These are phyloP conservation scores for Colossoma macropomum DNA, from an alignment of 2,113 vertebrate species.

Conservation along the genomic window DNA sequence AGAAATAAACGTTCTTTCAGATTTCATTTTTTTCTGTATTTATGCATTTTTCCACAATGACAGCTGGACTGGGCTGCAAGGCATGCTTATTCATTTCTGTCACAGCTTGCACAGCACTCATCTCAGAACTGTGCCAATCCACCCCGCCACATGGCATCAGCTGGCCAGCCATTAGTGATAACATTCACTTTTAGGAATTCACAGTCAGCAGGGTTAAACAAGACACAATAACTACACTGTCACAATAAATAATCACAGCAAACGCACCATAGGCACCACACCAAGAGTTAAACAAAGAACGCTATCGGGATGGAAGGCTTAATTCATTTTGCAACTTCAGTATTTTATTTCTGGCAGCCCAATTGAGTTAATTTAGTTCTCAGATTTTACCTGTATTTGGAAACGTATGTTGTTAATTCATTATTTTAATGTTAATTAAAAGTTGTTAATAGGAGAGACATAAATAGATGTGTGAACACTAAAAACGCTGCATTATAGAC, in stretches of 20 bases:
- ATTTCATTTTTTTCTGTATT: not conserved
- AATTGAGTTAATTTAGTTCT: not conserved
- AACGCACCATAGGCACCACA: not conserved
- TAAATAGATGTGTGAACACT: not conserved
- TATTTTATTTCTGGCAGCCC: not conserved
- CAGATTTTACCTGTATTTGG: not conserved
- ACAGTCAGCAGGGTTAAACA: not conserved
- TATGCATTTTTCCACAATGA: not conserved
- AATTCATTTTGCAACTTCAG: not conserved
- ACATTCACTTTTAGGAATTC: not conserved
- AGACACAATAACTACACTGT: not conserved
- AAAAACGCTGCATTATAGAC: not conserved
- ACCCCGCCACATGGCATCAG: not conserved
- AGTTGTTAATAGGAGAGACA: not conserved
- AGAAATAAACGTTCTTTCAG: too few relatives aligned
- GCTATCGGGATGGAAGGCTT: not conserved
- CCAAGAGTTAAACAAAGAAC: not conserved
- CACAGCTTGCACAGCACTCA: not conserved
- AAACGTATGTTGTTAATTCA: not conserved
- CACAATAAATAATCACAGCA: not conserved
- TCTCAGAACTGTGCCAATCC: slow-evolving; percentile 3
- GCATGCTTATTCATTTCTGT: not conserved
- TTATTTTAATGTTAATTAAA: not conserved
- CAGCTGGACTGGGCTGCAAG: not conserved
- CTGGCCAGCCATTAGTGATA: not conserved